Base-by-base conservation (phyloP, 2,888 invertebrate species). In the Cataglyphis albicans region DNA sequence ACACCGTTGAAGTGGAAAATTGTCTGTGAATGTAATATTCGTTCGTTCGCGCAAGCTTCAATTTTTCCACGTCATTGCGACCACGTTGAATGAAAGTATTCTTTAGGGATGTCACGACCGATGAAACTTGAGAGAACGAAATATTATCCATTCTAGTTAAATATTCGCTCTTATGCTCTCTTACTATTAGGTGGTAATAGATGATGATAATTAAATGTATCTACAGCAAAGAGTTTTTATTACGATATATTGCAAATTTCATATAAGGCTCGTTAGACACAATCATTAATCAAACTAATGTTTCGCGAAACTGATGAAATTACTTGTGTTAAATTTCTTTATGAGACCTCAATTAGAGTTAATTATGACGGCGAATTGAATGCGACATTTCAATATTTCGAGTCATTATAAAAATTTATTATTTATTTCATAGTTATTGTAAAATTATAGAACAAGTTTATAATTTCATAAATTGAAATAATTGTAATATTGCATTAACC, bases 11-110 rank as follows among this genome's bases (percentile, higher is more conserved):
- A 41, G 76, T 68, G 57, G 68, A 76, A 76, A 76, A 76, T 76
- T 41, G 57, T 41, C n/a, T 32, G 76, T n/a, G 55, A 76, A 68
- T 21, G 41, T 41, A 76, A 76, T 55, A 41, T 76, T 67, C 48
- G 57, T 64, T 52, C 35, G 25, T 68, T 41, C 6, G 48, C 41
- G 57, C 15, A 52, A 67, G 68, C 57, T 68, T 3, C 64, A 75
- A 29, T 76, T 76, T 76, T 76, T 76, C 68, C 57, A 76, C 21
- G 68, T 76, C 41, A 68, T 41, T 76, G 55, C 68, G 15, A 67
- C 57, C 29, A 32, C 29, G 10, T 15, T 57, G 68, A 76, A 41
- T 67, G 18, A 29, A 57, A 38, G 6, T 57, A 55, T 76, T 57
- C 68, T 67, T n/a, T 21, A 57, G 55, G 67, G 55, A 76, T n/a